Evolutionary conservation across 2,888 invertebrate species (phyloP).

Genomic region (Campopleginae sp.): DNA sequence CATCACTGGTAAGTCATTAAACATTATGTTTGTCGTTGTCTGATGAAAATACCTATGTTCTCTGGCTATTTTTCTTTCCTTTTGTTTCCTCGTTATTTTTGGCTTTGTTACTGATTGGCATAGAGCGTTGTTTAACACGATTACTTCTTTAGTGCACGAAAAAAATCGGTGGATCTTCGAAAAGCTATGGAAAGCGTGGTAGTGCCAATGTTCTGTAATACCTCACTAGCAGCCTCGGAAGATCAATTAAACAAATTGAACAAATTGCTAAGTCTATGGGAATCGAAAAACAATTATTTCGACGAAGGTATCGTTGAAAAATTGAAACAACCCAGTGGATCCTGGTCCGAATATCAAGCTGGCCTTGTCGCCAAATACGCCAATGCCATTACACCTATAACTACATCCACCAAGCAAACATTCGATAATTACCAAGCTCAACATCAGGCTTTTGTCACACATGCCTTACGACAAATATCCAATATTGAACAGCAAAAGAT

Average conservation of each 20-base stretch:
- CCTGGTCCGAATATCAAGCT: constrained; percentile 96
- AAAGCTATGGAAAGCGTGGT: constrained; percentile 97
- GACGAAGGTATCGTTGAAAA: constrained; percentile 92
- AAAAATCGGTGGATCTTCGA: constrained; percentile 97
- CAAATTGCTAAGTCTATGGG: constrained; percentile 98
- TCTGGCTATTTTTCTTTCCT: not conserved
- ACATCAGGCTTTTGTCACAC: constrained; percentile 97
- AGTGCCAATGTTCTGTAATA: constrained; percentile 98
- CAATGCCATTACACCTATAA: constrained; percentile 90
- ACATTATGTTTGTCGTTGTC: constrained; percentile 37
- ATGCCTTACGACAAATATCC: constrained; percentile 95
- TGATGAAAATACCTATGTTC: constrained; percentile 17
- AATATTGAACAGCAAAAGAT: constrained; percentile 92
- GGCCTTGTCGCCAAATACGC: constrained; percentile 93
- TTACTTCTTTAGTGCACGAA: constrained; percentile 91
- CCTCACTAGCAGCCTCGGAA: constrained; percentile 91
- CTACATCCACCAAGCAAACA: constrained; percentile 92
- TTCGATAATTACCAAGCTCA: constrained; percentile 96
- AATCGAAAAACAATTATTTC: constrained; percentile 96
- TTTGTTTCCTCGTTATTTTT: not conserved
- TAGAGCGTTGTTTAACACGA: constrained; percentile 9
- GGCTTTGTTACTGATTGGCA: not conserved
- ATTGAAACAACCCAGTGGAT: constrained; percentile 93
- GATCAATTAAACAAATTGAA: constrained; percentile 96
- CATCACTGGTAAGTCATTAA: constrained; percentile 95